Base-by-base conservation (phyloP, 2,888 invertebrate genomes). In the Gari tellinella region DNA sequence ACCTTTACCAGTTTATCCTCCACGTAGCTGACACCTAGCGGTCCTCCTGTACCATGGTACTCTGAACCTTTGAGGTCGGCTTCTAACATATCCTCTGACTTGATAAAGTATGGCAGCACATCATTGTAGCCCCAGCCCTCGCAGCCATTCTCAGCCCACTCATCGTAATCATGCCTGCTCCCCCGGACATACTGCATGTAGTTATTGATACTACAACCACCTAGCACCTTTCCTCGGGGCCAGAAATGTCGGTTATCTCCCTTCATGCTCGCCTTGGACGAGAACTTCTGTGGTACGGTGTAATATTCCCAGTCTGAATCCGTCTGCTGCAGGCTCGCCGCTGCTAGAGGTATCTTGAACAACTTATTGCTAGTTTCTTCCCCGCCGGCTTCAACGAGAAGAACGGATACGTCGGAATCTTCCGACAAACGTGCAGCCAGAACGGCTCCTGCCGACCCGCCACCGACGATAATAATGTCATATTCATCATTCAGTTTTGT, bases 211-310 rank as follows among this genome's bases (percentile, higher is more conserved):
- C 96, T 96, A 4, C 96, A 96, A 0, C 97, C 97, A 0, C 97
- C 97, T 0, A 97, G 93, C 0, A 97, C 97, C 93, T 97, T 97
- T 53, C 98, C 97, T 68, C 97, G 94, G 0, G 97, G 97, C 97
- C 97, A 97, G 86, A 95, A 95, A 88, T 96, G 96, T 48, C 96
- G 94, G 85, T 95, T 78, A 17, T 45, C 31, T 4, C 52, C 67
- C 0, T 56, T 21, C 10, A 37, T 31, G 3, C 53, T 61, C 14
- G 55, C 56, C 14, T 61, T 41, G 14, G 55, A 61, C 0, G 72
- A 48, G 61, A 90, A 85, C 68, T 86, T 86, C 82, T 93, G 92
- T 0, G 92, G 90, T 12, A 83, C 84, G 1, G 93, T 93, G 70
- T 92, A 88, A 79, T 93, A 93, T 63, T 88, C 85, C 92, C 92